These are phyloP conservation scores for Corythucha ciliata DNA, from an alignment of 2,888 invertebrate species.

Conservation along the genomic window DNA sequence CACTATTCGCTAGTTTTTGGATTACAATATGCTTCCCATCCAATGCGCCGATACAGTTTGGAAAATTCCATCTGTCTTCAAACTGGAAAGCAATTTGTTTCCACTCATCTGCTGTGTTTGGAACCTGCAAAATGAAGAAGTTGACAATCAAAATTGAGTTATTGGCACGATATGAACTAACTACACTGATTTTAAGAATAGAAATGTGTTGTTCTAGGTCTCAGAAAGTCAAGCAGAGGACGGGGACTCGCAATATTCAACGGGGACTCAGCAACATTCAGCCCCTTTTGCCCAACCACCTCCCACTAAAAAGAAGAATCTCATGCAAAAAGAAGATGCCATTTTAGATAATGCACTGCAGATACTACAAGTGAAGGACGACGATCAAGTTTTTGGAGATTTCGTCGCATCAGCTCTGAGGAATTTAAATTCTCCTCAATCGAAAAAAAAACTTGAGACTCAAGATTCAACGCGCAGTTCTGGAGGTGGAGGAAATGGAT, in stretches of 20 bases:
- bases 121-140: slow-evolving; percentile 1
- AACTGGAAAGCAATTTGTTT: slow-evolving; percentile 2
- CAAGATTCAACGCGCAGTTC: slow-evolving; percentile 18
- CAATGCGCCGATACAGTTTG: not conserved
- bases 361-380: slow-evolving; percentile 12
- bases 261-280: slow-evolving; percentile 9
- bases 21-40: not conserved
- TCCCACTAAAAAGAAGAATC: slow-evolving; percentile 3
- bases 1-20: not conserved
- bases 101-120: slow-evolving; percentile 1
- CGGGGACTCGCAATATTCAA: slow-evolving; percentile 12
- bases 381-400: too few species aligned
- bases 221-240: slow-evolving; percentile 15
- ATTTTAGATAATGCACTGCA: slow-evolving; percentile 16
- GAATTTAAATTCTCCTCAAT: slow-evolving; percentile 15
- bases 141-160: slow-evolving; percentile 1
- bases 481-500: slow-evolving; percentile 19
- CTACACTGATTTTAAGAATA: not conserved
- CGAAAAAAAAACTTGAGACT: slow-evolving; percentile 10
- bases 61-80: slow-evolving; percentile 8
- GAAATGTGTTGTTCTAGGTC: slow-evolving; percentile 12
- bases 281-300: slow-evolving; percentile 4
- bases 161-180: not conserved
- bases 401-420: slow-evolving; percentile 14
- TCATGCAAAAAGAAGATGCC: slow-evolving; percentile 10